phyloP scores from a whole-genome alignment of 2,888 invertebrate species.

The Blomia tropicalis region DNA sequence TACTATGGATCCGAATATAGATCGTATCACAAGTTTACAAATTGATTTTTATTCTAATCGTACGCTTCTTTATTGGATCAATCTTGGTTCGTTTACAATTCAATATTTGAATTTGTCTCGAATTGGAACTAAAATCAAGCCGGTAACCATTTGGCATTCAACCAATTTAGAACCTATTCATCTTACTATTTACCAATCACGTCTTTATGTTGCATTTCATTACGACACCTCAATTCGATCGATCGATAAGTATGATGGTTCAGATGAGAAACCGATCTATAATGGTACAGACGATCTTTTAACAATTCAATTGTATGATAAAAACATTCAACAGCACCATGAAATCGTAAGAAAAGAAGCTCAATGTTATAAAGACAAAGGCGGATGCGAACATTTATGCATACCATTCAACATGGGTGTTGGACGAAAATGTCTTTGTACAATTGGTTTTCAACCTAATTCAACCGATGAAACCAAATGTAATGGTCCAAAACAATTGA shows the following conservation, averaged over 20 bases:
- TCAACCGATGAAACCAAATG: conserved; percentile 43
- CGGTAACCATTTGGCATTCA: neutral
- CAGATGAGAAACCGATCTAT: conserved; percentile 40
- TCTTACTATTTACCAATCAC: conserved; percentile 48
- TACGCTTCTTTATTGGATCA: conserved; percentile 56
- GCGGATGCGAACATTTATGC: conserved; percentile 56
- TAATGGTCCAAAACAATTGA: conserved; percentile 48
- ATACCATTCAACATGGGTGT: conserved; percentile 38
- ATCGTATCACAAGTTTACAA: conserved; percentile 38
- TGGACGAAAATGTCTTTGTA: conserved; percentile 52
- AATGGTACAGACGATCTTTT: conserved; percentile 42
- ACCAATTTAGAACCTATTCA: conserved; percentile 42
- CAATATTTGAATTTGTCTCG: conserved; percentile 46
- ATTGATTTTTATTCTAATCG: conserved; percentile 42
- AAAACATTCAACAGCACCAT: conserved; percentile 42
- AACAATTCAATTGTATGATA: conserved; percentile 46
- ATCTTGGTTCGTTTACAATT: conserved; percentile 42
- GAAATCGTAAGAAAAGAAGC: conserved; percentile 45
- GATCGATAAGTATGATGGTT: conserved; percentile 46
- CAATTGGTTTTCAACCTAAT: conserved; percentile 49
- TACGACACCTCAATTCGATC: conserved; percentile 47
- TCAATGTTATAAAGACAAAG: conserved; percentile 43
- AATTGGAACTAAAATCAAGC: neutral
- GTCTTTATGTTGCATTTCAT: conserved; percentile 48
- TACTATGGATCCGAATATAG: conserved; percentile 32